Percentiles rank a stretch among this genome's conserved stretches.
These are phyloP conservation scores for Aphidius gifuensis DNA, from an alignment of 1,140 invertebrate species.

Conservation along the genomic window DNA sequence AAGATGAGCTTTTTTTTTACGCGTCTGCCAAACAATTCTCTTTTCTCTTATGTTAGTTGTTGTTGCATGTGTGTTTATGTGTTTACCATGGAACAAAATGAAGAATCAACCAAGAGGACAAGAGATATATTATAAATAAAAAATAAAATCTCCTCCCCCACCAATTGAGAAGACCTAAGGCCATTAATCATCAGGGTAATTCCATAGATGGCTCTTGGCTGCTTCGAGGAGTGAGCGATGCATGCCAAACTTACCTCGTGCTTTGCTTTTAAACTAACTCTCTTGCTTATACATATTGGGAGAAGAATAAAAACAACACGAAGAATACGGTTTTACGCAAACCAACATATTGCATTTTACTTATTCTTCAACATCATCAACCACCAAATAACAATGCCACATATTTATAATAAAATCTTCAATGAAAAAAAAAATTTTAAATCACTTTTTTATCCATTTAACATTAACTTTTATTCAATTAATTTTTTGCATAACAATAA, in stretches of 20 bases:
- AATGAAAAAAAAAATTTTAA: no score
- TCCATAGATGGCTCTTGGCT: slow-evolving; percentile 49
- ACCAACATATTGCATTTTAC: no score
- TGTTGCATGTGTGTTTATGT: background rate
- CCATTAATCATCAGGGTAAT: slow-evolving; percentile 50
- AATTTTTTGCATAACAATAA: no score
- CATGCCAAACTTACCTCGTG: slow-evolving; percentile 48
- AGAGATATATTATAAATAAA: slow-evolving; percentile 14
- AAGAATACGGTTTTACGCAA: no score
- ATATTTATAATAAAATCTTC: no score
- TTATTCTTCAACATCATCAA: no score
- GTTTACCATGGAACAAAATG: background rate
- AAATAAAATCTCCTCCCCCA: slow-evolving; percentile 23
- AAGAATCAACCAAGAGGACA: background rate
- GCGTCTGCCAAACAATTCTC: slow-evolving; percentile 31
- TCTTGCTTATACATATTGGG: slow-evolving; percentile 1
- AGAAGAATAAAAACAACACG: background rate
- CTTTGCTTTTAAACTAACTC: slow-evolving; percentile 25
- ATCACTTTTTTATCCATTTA: no score
- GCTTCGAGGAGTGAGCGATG: slow-evolving; percentile 42
- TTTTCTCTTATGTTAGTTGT: slow-evolving; percentile 9
- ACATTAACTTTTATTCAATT: no score
- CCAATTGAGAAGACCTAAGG: slow-evolving; percentile 11
- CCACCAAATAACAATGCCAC: no score
- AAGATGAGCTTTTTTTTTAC: slow-evolving; percentile 41